These are phyloP conservation scores for Cyanistes caeruleus DNA, from an alignment of 2,113 vertebrate species.

Conservation along the genomic window DNA sequence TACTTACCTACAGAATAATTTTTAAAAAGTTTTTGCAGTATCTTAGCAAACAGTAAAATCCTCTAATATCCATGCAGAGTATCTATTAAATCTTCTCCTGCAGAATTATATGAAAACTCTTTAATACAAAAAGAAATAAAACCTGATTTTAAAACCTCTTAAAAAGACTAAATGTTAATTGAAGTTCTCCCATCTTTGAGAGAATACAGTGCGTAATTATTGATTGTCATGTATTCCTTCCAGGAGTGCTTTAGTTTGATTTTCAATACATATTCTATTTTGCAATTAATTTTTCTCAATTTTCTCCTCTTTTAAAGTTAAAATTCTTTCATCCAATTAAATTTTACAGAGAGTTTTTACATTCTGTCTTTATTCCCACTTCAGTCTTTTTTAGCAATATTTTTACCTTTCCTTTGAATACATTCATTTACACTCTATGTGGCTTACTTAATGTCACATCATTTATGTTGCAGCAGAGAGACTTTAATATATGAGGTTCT, in stretches of 20 bases:
- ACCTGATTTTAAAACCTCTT: neutral
- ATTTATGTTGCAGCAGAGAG: neutral
- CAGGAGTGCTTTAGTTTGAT: neutral
- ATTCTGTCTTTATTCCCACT: neutral
- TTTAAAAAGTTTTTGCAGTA: neutral
- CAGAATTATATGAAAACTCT: neutral
- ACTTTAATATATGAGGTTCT: neutral
- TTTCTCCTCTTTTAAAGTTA: neutral
- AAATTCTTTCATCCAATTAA: neutral
- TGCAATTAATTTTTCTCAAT: neutral
- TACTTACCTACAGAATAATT: neutral
- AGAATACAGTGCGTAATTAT: neutral
- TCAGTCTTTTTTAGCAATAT: neutral
- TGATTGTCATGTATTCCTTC: neutral
- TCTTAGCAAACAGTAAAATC: neutral
- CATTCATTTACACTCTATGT: neutral
- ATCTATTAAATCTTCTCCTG: neutral
- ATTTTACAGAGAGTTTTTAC: conserved; percentile 5
- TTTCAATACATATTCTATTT: neutral
- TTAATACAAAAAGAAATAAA: neutral
- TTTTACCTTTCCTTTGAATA: conserved; percentile 22
- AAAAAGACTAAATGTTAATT: neutral
- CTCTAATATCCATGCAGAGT: neutral
- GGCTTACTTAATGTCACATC: neutral
- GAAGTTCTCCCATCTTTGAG: neutral